Evolutionary conservation across 2,888 invertebrate genomes (phyloP).

Genomic region (Crematogaster levior): DNA sequence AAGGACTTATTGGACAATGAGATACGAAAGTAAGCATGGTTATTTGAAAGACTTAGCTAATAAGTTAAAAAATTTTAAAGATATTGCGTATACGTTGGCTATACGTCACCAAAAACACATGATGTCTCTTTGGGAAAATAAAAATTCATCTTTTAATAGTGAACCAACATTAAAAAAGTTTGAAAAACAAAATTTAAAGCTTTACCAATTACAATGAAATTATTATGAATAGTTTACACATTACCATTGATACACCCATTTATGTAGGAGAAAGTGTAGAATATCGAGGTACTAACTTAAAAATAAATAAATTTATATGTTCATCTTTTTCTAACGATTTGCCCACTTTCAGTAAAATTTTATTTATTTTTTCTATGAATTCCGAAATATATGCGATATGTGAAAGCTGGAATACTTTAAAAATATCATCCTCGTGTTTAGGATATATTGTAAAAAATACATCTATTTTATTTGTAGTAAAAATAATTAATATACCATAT

Average conservation of each 20-base stretch:
- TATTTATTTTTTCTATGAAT: constrained; percentile 11
- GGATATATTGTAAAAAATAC: not conserved
- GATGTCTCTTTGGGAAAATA: constrained; percentile 33
- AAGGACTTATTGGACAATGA: constrained; percentile 53
- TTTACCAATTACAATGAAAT: not conserved
- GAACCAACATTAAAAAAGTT: not conserved
- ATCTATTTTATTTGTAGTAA: not conserved
- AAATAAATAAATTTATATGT: constrained; percentile 26
- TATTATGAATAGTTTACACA: not conserved
- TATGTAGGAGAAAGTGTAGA: not conserved
- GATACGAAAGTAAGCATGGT: constrained; percentile 55
- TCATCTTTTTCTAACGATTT: not conserved
- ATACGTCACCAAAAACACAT: constrained; percentile 53
- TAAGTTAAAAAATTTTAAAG: constrained; percentile 55
- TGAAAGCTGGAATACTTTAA: not conserved
- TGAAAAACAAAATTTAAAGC: not conserved
- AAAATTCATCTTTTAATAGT: not conserved
- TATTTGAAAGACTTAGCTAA: constrained; percentile 51
- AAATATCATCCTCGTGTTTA: not conserved
- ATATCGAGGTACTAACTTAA: not conserved
- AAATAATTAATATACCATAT: not conserved
- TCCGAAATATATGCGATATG: not conserved
- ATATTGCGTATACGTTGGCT: constrained; percentile 48
- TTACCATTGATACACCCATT: not conserved
- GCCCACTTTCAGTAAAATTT: constrained; percentile 12